Base-by-base conservation (phyloP, 2,888 invertebrate genomes). In the Germaria angustata region DNA sequence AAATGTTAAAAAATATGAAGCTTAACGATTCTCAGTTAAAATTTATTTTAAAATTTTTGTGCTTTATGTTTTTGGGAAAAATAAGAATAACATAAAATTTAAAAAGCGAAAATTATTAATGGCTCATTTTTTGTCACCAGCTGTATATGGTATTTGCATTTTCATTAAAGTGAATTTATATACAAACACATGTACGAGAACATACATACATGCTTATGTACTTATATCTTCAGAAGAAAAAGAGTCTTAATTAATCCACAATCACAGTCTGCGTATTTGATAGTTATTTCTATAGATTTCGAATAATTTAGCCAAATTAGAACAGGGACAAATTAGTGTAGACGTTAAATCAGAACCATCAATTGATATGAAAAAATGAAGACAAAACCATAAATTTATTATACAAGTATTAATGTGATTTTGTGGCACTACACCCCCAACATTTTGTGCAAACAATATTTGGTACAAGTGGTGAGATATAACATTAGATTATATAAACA, bases 1-100 rank as follows among this genome's bases (percentile, higher is more conserved):
- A 32, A 87, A 85, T 85, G 88, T 88, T n/a, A 87, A 87, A 80
- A 87, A 87, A 84, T 88, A 87, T 81, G 87, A 86, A 84, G 85
- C 86, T 32, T 84, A 84, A 79, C 46, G 49, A 28, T 46, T 59
- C 5, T 57, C 39, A 22, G 4, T 39, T 39, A 22, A 32, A 46
- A 44, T 2, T 51, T 53, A 44, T 36, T 53, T 32, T 17, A 55
- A 66, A 76, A n/a, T 66, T 53, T 55, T 51, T 32, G 59, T 15
- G 11, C 28, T 24, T 28, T 13, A n/a, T 24, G 34, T 63, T 2
- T n/a, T 9, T 17, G 2, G 1, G 17, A 24, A 63, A 17, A 51
- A 24, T 22, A 49, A 49, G 13, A 49, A 22, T 4, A 46, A 46
- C 13, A 39, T 8, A 22, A 39, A 22, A 36, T 39, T 57, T 22